A percentile compares a stretch with the other conserved stretches of the same genome.
phyloP scores from a whole-genome alignment of 1,140 invertebrate genomes.

The Pseudoatta argentina region DNA sequence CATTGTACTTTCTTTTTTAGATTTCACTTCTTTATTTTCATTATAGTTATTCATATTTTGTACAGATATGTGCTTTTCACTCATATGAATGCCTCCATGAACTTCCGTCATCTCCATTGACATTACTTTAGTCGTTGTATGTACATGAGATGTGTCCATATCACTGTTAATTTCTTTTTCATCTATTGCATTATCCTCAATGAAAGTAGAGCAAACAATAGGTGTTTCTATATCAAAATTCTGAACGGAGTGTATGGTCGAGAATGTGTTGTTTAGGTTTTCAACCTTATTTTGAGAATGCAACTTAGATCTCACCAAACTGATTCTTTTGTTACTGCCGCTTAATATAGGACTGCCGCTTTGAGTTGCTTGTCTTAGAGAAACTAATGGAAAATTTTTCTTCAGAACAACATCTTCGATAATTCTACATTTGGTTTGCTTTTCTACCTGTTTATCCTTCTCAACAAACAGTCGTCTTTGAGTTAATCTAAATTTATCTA shows the following conservation, averaged over 20 bases:
- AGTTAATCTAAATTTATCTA: slow-evolving; percentile 33
- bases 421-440: neutral
- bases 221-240: slow-evolving; percentile 58
- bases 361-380: neutral
- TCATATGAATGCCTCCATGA: neutral
- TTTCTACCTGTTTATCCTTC: neutral
- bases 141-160: neutral
- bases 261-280: neutral
- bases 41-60: neutral
- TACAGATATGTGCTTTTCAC: neutral
- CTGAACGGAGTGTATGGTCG: slow-evolving; percentile 5
- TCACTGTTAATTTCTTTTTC: neutral
- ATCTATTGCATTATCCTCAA: slow-evolving; percentile 35
- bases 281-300: slow-evolving; percentile 3
- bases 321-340: slow-evolving; percentile 32
- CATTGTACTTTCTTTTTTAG: neutral
- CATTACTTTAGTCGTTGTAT: slow-evolving; percentile 36
- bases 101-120: slow-evolving; percentile 57
- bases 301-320: neutral
- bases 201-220: slow-evolving; percentile 78
- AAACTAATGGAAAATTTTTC: neutral
- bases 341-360: slow-evolving; percentile 60
- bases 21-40: slow-evolving; percentile 3
- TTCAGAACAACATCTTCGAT: slow-evolving; percentile 10
- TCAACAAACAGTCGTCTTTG: slow-evolving; percentile 66